Conservation (phyloP, 2,797 vertebrate species). For the Myotis myotis region DNA sequence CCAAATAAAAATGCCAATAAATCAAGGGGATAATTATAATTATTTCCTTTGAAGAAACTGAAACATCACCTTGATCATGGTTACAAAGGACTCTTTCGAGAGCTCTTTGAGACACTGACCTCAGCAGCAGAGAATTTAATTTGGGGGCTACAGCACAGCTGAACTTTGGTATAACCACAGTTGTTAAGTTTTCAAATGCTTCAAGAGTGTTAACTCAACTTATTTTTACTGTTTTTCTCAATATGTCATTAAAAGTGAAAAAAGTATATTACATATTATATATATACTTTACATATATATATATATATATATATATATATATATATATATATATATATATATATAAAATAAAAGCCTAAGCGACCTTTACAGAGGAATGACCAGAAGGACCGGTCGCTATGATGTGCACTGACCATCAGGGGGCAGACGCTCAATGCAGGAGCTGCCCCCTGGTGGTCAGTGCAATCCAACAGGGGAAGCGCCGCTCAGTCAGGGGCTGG, state of each 20-base stretch:
- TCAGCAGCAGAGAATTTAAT: not conserved
- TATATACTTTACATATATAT: too few species aligned
- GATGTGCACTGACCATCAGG: too few species aligned
- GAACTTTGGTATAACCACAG: not conserved
- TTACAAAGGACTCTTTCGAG: not conserved
- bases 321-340: too few species aligned
- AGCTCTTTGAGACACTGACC: not conserved
- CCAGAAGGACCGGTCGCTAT: too few species aligned
- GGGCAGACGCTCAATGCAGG: too few species aligned
- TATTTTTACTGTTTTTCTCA: not conserved
- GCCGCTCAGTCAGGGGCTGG: too few species aligned
- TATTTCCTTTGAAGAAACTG: slow-evolving; percentile 10
- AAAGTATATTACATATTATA: not conserved
- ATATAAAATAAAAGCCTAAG: too few species aligned
- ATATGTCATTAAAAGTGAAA: not conserved
- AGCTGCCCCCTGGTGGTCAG: too few species aligned
- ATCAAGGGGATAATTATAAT: not conserved
- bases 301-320: too few species aligned
- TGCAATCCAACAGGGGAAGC: too few species aligned
- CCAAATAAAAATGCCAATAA: not conserved
- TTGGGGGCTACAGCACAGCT: not conserved
- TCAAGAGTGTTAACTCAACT: not conserved
- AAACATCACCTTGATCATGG: not conserved
- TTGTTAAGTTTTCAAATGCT: not conserved
- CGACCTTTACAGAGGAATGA: too few species aligned